Evolutionary conservation across 2,888 invertebrate genomes (phyloP).

Genomic region (Actias luna): DNA sequence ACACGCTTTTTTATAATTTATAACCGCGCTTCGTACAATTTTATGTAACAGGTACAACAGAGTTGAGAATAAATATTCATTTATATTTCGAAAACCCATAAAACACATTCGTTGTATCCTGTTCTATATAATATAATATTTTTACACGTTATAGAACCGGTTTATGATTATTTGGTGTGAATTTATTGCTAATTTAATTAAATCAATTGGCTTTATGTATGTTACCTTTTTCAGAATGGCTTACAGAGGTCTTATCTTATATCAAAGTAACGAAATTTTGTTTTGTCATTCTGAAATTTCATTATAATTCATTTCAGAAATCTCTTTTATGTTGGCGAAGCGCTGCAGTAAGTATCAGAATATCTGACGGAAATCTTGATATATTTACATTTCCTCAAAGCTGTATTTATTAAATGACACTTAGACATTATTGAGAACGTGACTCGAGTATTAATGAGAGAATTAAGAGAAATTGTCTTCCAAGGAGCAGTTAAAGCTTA

Average conservation of each 20-base stretch:
- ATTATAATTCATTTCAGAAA: not conserved
- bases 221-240: too few relatives aligned
- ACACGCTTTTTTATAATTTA: constrained; percentile 18
- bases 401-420: constrained; percentile 1
- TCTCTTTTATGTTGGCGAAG: not conserved
- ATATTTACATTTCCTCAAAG: not conserved
- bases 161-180: not conserved
- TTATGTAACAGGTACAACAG: not conserved
- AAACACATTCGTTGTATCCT: not conserved
- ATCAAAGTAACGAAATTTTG: too few relatives aligned
- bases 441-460: not conserved
- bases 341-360: not conserved
- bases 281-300: not conserved
- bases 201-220: not conserved
- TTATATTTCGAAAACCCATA: not conserved
- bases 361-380: not conserved
- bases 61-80: not conserved
- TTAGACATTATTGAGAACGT: not conserved
- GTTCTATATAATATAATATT: not conserved
- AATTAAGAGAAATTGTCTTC: not conserved
- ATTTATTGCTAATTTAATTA: not conserved
- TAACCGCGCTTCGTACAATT: not conserved
- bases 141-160: not conserved
- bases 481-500: not conserved
- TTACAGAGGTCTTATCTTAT: too few relatives aligned